Evolutionary conservation across 2,113 vertebrate genomes (phyloP).

Genomic region (Diphyllodes magnificus): DNA sequence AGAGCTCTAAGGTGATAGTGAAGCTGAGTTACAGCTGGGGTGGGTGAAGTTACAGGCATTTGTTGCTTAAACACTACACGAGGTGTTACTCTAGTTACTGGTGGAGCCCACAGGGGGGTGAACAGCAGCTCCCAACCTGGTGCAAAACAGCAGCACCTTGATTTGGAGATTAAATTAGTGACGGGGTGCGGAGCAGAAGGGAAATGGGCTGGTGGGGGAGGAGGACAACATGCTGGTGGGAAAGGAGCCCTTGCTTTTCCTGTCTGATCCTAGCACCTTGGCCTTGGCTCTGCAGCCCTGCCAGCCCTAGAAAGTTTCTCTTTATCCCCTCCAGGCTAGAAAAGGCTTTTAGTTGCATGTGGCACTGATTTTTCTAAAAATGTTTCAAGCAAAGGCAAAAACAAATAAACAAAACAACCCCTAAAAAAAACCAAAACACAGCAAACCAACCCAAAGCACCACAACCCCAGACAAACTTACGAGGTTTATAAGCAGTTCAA

Average conservation of each 20-base stretch:
- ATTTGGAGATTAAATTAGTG: not conserved
- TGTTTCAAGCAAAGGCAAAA: not conserved
- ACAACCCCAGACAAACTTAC: not conserved
- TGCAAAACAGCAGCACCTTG: not conserved
- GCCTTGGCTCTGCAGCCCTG: not conserved
- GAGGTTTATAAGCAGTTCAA: not conserved
- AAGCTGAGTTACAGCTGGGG: not conserved
- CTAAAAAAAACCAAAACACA: not conserved
- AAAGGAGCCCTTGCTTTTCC: constrained; percentile 18
- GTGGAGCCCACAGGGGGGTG: not conserved
- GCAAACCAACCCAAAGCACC: not conserved
- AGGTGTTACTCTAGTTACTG: not conserved
- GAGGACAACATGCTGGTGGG: constrained; percentile 6
- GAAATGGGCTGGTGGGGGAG: not conserved
- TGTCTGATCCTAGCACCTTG: not conserved
- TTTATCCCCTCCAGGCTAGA: not conserved
- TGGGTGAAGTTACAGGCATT: not conserved
- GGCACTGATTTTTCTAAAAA: not conserved
- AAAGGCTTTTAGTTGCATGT: not conserved
- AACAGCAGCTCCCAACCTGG: not conserved
- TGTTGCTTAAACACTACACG: not conserved
- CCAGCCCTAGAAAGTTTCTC: not conserved
- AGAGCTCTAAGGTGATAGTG: not conserved
- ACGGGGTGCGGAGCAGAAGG: not conserved
- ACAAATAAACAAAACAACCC: not conserved